Percentiles rank a stretch among this genome's conserved stretches.
These are phyloP conservation scores for Yponomeuta malinellus DNA, from an alignment of 2,888 invertebrate genomes.

Conservation along the genomic window DNA sequence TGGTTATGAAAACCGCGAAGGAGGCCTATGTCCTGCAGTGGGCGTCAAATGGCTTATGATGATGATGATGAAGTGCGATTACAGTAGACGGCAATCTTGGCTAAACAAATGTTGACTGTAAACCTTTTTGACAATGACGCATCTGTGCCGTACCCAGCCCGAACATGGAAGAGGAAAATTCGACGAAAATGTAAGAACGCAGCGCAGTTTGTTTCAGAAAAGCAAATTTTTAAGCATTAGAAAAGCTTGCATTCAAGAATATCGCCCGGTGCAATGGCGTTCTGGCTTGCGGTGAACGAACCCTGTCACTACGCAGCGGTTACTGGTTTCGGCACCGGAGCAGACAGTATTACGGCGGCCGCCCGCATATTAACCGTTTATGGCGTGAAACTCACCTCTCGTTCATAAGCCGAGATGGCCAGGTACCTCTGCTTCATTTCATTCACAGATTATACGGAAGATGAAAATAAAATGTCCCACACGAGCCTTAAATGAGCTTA, in stretches of 20 bases:
- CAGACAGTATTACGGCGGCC: slow-evolving; percentile 37
- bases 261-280: not conserved
- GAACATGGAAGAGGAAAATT: not conserved
- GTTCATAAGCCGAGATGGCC: not conserved
- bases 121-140: not conserved
- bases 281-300: slow-evolving; percentile 59
- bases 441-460: slow-evolving; percentile 1
- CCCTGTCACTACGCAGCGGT: slow-evolving; percentile 49
- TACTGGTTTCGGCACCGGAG: slow-evolving; percentile 63
- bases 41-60: no score
- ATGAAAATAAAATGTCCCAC: slow-evolving; percentile 3
- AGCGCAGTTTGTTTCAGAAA: not conserved
- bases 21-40: no score
- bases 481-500: not conserved
- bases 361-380: slow-evolving; percentile 52
- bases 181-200: not conserved
- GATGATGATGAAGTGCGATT: not conserved
- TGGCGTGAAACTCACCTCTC: slow-evolving; percentile 44
- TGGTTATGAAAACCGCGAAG: no score
- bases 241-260: not conserved
- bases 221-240: not conserved
- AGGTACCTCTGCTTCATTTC: slow-evolving; percentile 6
- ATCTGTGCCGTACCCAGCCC: not conserved
- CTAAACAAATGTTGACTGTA: not conserved
- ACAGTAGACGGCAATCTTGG: not conserved